Conservation (phyloP, 2,113 vertebrate genomes). For the Grammomys surdaster region DNA sequence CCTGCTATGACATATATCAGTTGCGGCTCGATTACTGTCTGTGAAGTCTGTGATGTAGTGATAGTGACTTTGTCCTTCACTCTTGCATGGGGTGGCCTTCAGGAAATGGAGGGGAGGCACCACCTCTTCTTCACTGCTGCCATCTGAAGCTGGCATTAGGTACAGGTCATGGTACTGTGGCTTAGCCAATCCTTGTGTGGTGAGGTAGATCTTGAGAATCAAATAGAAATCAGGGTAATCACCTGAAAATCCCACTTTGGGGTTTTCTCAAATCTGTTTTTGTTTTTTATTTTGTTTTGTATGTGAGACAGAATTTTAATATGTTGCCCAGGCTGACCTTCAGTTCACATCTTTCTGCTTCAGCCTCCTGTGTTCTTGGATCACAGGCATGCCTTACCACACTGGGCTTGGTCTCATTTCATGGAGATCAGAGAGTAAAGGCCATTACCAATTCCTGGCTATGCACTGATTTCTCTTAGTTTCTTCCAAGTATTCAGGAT, state of each 20-base stretch:
- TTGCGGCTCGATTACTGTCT: not conserved
- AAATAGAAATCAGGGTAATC: not conserved
- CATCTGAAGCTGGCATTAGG: not conserved
- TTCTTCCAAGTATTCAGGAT: not conserved
- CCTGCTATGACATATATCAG: not conserved
- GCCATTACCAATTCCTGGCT: not conserved
- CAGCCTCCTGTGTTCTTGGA: not conserved
- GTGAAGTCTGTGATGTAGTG: not conserved
- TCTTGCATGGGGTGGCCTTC: not conserved
- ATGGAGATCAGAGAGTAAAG: slow-evolving; percentile 1
- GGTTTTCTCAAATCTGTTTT: slow-evolving; percentile 24
- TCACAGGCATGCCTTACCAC: not conserved
- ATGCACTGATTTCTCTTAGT: not conserved
- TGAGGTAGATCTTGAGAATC: not conserved
- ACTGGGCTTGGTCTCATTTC: not conserved
- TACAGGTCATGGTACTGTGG: not conserved
- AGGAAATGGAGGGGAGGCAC: not conserved
- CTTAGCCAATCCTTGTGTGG: not conserved
- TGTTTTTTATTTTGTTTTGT: not conserved
- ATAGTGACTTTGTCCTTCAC: not conserved
- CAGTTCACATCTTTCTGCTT: not conserved
- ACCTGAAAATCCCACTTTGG: not conserved
- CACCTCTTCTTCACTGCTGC: not conserved
- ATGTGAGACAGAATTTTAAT: not conserved
- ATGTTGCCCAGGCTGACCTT: not conserved